Evolutionary conservation across 2,888 invertebrate genomes (phyloP).

Genomic region (Phlogophora meticulosa): DNA sequence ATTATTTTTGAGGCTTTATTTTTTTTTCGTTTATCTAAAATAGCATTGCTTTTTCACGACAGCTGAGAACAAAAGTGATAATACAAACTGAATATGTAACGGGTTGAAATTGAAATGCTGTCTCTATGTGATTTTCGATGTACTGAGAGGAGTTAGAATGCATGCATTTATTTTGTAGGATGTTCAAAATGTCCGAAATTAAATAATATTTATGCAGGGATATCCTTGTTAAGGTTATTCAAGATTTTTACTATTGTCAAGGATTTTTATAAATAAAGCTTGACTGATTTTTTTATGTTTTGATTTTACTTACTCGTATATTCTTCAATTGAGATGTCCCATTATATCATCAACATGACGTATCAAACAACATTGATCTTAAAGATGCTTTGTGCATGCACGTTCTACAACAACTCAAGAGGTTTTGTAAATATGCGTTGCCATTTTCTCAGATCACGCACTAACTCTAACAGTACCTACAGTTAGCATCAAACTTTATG

Average conservation of each 20-base stretch:
- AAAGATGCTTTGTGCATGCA: conserved; percentile 3
- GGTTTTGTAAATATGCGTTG: not conserved
- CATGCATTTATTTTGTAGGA: conserved; percentile 37
- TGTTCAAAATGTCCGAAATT: conserved; percentile 49
- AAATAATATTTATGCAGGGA: conserved; percentile 35
- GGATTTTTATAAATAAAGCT: conserved; percentile 71
- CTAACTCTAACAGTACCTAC: not conserved
- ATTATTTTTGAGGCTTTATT: conserved; percentile 33
- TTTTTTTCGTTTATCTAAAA: conserved; percentile 11
- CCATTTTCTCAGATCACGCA: not conserved
- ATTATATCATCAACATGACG: not conserved
- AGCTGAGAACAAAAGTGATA: conserved; percentile 14
- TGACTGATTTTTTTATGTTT: conserved; percentile 66
- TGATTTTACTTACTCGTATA: conserved; percentile 23
- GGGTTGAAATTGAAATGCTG: conserved; percentile 12
- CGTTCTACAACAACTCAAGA: no score
- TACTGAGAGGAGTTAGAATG: conserved; percentile 35
- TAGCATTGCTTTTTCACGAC: conserved; percentile 21
- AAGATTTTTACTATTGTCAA: conserved; percentile 52
- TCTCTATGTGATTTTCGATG: conserved; percentile 46
- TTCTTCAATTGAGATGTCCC: no score
- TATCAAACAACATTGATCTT: not conserved
- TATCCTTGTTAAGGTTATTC: conserved; percentile 38
- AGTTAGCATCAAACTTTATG: no score
- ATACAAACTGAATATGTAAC: not conserved